Conservation (phyloP, 2,797 vertebrate genomes). For the Halcyon chelicuti region DNA sequence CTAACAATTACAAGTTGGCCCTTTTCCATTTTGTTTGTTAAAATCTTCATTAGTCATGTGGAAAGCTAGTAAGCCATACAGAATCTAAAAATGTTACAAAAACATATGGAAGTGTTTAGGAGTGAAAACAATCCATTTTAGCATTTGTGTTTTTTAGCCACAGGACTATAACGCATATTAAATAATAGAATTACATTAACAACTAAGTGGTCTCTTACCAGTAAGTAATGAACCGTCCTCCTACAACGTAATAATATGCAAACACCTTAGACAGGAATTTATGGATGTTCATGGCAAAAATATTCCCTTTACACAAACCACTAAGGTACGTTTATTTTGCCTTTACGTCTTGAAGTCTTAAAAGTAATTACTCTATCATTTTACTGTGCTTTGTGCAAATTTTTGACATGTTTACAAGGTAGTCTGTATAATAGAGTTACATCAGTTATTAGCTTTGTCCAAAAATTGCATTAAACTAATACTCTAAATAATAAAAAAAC, state of each 20-base stretch:
- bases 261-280: background rate
- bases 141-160: background rate
- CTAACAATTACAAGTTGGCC: conserved; percentile 72
- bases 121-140: background rate
- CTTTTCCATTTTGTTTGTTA: conserved; percentile 67
- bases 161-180: background rate
- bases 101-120: background rate
- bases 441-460: background rate
- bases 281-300: background rate
- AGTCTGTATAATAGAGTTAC: background rate
- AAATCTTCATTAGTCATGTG: conserved; percentile 71
- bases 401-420: background rate
- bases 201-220: background rate
- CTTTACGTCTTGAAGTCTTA: background rate
- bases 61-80: conserved; percentile 45
- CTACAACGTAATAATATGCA: background rate
- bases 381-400: background rate
- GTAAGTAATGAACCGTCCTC: background rate
- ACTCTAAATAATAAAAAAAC: background rate
- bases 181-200: conserved; percentile 10
- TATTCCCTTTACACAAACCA: background rate
- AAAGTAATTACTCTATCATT: background rate
- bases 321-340: background rate
- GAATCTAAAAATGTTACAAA: conserved; percentile 25
- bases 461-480: background rate